Evolutionary conservation across 2,888 invertebrate species (phyloP).

Genomic region (Hedychridium roseum): DNA sequence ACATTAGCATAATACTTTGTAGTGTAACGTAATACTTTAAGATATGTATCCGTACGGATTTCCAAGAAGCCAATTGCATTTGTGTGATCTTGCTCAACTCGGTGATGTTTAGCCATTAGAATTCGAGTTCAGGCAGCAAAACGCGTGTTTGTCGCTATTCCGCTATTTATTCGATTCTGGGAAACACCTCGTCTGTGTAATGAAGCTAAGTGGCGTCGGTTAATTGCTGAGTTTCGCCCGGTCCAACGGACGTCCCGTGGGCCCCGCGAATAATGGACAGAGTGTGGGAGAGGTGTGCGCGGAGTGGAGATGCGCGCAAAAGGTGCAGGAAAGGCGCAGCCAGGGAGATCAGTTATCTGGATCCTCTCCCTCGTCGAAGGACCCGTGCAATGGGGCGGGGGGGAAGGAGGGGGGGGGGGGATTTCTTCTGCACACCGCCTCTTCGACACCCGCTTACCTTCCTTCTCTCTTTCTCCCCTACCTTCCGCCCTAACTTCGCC

Average conservation of each 20-base stretch:
- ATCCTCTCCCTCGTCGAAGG: slow-evolving; percentile 20
- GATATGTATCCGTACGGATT: too few relatives aligned
- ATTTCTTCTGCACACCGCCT: slow-evolving; percentile 31
- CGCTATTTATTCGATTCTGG: too few relatives aligned
- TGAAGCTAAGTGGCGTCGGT: slow-evolving; percentile 50
- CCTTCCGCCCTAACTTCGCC: slow-evolving; percentile 4
- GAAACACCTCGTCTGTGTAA: too few relatives aligned
- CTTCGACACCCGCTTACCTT: slow-evolving; percentile 16
- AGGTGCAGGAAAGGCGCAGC: slow-evolving; percentile 28
- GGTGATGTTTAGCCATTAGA: too few relatives aligned
- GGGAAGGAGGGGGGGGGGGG: too few relatives aligned
- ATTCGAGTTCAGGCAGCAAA: too few relatives aligned
- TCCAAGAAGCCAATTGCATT: too few relatives aligned
- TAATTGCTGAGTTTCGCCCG: slow-evolving; percentile 51
- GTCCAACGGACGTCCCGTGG: slow-evolving; percentile 34
- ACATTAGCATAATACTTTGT: too few relatives aligned
- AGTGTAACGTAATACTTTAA: too few relatives aligned
- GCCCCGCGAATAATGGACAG: slow-evolving; percentile 24
- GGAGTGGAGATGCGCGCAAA: slow-evolving; percentile 4
- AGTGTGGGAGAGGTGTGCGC: slow-evolving; percentile 16
- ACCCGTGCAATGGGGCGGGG: too few relatives aligned
- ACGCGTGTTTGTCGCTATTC: too few relatives aligned
- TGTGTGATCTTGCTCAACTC: too few relatives aligned
- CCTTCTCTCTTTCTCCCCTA: background rate
- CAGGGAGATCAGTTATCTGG: slow-evolving; percentile 46